Conservation (phyloP, 1,140 invertebrate genomes). For the Trissolcus basalis region DNA sequence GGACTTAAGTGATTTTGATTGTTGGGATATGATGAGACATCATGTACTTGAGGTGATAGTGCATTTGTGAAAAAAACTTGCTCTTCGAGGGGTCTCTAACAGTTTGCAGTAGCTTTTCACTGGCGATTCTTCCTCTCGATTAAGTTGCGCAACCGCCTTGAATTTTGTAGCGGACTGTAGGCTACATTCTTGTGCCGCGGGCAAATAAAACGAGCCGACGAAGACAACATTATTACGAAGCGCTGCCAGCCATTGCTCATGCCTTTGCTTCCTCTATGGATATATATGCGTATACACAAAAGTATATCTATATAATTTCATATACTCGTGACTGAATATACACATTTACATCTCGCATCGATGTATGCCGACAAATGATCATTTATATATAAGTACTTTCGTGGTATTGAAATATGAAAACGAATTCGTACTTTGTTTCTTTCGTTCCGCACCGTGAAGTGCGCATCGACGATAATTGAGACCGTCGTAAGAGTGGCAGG, state of each 20-base stretch:
- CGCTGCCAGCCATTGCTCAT: slow-evolving; percentile 75
- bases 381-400: slow-evolving; percentile 28
- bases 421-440: slow-evolving; percentile 61
- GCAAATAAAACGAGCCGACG: slow-evolving; percentile 75
- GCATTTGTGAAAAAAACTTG: slow-evolving; percentile 17
- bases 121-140: slow-evolving; percentile 54
- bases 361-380: background rate
- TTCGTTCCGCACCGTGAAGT: slow-evolving; percentile 59
- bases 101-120: slow-evolving; percentile 28
- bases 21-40: no score
- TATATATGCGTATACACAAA: slow-evolving; percentile 25
- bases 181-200: slow-evolving; percentile 75
- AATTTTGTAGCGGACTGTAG: slow-evolving; percentile 76
- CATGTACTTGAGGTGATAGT: background rate
- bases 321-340: slow-evolving; percentile 20
- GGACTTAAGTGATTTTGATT: no score
- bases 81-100: slow-evolving; percentile 21
- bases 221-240: slow-evolving; percentile 76
- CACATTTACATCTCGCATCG: slow-evolving; percentile 31
- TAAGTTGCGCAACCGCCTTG: slow-evolving; percentile 70
- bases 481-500: slow-evolving; percentile 60
- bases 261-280: slow-evolving; percentile 72
- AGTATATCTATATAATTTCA: slow-evolving; percentile 27
- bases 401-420: slow-evolving; percentile 55
- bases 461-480: slow-evolving; percentile 70